Evolutionary conservation across 2,113 vertebrate species (phyloP).

Genomic region (Reinhardtius hippoglossoides): DNA sequence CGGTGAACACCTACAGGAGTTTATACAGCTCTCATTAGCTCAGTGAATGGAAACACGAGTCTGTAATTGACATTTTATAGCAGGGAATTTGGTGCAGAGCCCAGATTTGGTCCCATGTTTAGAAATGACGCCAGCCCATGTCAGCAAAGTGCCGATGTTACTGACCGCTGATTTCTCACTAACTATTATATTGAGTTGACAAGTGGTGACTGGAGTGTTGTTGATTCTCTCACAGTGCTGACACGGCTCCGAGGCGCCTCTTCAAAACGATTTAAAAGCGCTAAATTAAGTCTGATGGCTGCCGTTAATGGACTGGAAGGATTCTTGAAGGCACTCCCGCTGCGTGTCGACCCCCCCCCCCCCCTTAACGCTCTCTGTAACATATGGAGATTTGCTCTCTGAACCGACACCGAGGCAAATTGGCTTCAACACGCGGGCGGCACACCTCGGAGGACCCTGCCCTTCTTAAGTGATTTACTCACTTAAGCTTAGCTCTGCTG

Average conservation of each 20-base stretch:
- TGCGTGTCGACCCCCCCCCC: conserved; percentile 9
- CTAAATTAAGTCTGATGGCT: conserved; percentile 49
- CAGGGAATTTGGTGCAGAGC: background rate
- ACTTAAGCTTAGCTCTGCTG: conserved; percentile 47
- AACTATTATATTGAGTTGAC: conserved; percentile 39
- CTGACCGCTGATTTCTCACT: conserved; percentile 22
- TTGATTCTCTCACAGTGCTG: conserved; percentile 21
- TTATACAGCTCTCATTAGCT: conserved; percentile 16
- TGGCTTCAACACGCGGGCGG: conserved; percentile 51
- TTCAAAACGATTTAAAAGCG: conserved; percentile 36
- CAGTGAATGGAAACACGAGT: conserved; percentile 25
- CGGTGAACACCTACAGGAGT: conserved; percentile 15
- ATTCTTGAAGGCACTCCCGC: conserved; percentile 27
- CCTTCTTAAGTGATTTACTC: conserved; percentile 77
- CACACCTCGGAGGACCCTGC: conserved; percentile 63
- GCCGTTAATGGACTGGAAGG: conserved; percentile 55
- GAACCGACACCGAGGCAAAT: conserved; percentile 50
- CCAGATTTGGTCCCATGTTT: background rate
- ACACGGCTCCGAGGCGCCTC: conserved; percentile 33
- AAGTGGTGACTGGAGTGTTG: conserved; percentile 54
- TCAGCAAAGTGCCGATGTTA: conserved; percentile 23
- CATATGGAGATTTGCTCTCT: conserved; percentile 77
- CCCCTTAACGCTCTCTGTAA: conserved; percentile 10
- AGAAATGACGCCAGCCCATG: background rate
- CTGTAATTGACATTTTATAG: background rate